Evolutionary conservation across 2,888 invertebrate genomes (phyloP), one percentile per base, ranked within the genome.

Genomic region (Glaucopsyche alexis): DNA sequence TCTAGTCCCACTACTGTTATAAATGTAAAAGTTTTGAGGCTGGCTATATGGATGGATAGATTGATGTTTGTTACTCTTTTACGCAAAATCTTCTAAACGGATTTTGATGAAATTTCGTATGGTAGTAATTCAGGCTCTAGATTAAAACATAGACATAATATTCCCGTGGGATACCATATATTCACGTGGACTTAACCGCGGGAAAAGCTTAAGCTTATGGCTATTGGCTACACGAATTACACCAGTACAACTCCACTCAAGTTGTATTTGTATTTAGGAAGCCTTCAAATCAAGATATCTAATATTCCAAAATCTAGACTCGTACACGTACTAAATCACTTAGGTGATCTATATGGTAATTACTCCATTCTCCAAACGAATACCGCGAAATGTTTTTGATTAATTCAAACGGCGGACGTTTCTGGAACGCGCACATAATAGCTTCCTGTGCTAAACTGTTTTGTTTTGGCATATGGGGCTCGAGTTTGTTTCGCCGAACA

Each of bases 331-430:
- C 7, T 60, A 7, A 13, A 60, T 60, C 60, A 60, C 29, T 60
- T 29, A 60, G 29, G 60, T 60, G 60, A 60, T 60, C 29, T 60
- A 29, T 60, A 60, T 60, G 60, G 60, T 60, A 60, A 60, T 60
- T 60, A 60, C 60, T 60, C 60, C 60, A 60, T 29, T 60, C 29
- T 60, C 60, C 60, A 60, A 29, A 29, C 60, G 60, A 60, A 29
- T 60, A 29, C 14, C 60, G 60, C 60, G 60, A 2, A 60, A 60
- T 60, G 29, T 60, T 60, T 60, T 60, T 60, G 60, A 60, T 60
- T 60, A 60, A 60, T 60, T 60, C 38, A 60, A 60, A 60, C 60
- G 60, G 60, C 29, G 47, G 47, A 47, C 60, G 60, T 60, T 60
- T 60, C 60, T 60, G 60, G 60, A 60, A 13, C 60, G 60, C 29